Evolutionary conservation across 2,888 invertebrate species (phyloP).

Genomic region (Diplolepis rosae): DNA sequence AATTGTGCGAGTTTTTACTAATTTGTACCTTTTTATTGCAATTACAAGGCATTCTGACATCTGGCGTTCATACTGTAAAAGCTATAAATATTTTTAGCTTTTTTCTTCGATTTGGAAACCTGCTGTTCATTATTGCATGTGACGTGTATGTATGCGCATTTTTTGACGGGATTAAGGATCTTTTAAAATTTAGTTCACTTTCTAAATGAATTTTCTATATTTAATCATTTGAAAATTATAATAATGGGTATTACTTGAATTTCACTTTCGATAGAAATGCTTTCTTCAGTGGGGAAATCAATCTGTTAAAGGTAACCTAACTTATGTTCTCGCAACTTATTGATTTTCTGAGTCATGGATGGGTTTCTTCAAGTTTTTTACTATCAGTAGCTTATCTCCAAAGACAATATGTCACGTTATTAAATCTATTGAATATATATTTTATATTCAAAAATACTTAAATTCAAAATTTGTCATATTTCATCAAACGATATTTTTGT

Average conservation of each 20-base stretch:
- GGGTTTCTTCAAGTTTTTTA: too few relatives aligned
- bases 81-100: slow-evolving; percentile 12
- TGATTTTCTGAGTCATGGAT: too few relatives aligned
- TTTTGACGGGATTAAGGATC: not conserved
- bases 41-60: slow-evolving; percentile 14
- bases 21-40: slow-evolving; percentile 14
- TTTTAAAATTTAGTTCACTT: not conserved
- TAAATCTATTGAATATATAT: too few relatives aligned
- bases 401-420: too few relatives aligned
- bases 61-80: not conserved
- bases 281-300: not conserved
- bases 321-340: too few relatives aligned
- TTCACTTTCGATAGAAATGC: not conserved
- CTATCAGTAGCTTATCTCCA: too few relatives aligned
- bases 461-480: too few relatives aligned
- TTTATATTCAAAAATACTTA: too few relatives aligned
- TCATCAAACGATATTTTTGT: not conserved
- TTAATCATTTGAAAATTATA: not conserved
- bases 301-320: not conserved
- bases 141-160: slow-evolving; percentile 42
- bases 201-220: not conserved
- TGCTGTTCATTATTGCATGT: slow-evolving; percentile 35
- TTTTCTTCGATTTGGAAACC: slow-evolving; percentile 27
- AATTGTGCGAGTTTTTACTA: slow-evolving; percentile 17
- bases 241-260: not conserved